A percentile compares a stretch with the other conserved stretches of the same genome.
These are phyloP conservation scores for Cladopsammia gracilis DNA, from an alignment of 64 coral and sea anemone species.

Conservation along the genomic window DNA sequence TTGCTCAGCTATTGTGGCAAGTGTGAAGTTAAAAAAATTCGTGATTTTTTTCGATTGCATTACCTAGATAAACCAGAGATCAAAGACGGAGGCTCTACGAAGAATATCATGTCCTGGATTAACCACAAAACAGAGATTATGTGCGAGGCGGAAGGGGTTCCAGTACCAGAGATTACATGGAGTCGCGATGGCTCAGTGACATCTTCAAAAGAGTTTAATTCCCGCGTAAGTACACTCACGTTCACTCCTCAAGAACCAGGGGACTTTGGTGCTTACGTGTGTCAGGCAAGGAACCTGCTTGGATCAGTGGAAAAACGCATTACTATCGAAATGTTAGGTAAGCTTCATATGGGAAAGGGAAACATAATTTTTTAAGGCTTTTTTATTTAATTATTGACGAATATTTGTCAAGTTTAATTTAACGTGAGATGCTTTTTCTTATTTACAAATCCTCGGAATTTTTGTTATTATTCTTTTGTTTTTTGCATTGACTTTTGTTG, in stretches of 20 bases:
- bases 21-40: too few relatives aligned
- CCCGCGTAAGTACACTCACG: neutral
- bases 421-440: too few relatives aligned
- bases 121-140: neutral
- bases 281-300: neutral
- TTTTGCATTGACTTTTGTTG: too few relatives aligned
- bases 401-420: too few relatives aligned
- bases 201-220: neutral
- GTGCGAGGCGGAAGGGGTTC: neutral
- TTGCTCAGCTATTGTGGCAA: too few relatives aligned
- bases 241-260: neutral
- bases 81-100: neutral
- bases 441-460: too few relatives aligned
- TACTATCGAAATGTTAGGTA: neutral
- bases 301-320: neutral
- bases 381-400: too few relatives aligned
- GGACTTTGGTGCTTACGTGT: neutral
- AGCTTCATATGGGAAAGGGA: neutral
- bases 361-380: too few relatives aligned
- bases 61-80: constrained; percentile 21
- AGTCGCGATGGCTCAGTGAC: constrained; percentile 9
- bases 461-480: too few relatives aligned
- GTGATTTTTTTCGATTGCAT: neutral
- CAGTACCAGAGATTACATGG: constrained; percentile 1
- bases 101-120: constrained; percentile 8